These are phyloP conservation scores for Therioaphis trifolii DNA, from an alignment of 2,888 invertebrate species.

Conservation along the genomic window DNA sequence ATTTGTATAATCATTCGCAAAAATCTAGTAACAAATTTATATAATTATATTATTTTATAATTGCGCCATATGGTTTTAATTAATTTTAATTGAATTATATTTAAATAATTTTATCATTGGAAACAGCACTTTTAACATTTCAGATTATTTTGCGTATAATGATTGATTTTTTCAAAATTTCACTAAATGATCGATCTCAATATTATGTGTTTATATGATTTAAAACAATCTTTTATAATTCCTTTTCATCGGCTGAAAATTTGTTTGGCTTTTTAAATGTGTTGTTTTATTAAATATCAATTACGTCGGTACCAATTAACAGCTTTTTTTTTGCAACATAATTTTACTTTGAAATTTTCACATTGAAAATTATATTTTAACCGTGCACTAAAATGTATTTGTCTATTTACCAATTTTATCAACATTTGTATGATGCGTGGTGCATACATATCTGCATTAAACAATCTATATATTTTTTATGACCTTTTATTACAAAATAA, in stretches of 20 bases:
- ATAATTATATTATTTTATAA: no score
- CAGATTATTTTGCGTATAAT: not conserved
- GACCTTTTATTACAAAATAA: not conserved
- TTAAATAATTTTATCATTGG: no score
- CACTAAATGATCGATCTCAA: slow-evolving; percentile 7
- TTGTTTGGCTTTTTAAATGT: not conserved
- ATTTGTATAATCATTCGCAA: no score
- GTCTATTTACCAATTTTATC: not conserved
- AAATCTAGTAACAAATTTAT: no score
- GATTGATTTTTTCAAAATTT: not conserved
- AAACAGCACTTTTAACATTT: no score
- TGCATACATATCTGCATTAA: not conserved
- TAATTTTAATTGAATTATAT: no score
- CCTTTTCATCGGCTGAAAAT: not conserved
- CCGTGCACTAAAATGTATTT: no score
- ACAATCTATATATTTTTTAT: not conserved
- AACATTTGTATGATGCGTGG: not conserved
- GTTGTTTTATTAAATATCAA: not conserved
- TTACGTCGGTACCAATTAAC: no score
- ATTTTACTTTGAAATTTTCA: no score
- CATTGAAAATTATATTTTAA: no score
- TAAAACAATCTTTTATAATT: not conserved
- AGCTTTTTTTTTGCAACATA: no score
- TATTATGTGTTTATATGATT: not conserved
- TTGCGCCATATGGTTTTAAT: no score